phyloP scores from a whole-genome alignment of 2,888 invertebrate genomes.

The Eretmocerus hayati region DNA sequence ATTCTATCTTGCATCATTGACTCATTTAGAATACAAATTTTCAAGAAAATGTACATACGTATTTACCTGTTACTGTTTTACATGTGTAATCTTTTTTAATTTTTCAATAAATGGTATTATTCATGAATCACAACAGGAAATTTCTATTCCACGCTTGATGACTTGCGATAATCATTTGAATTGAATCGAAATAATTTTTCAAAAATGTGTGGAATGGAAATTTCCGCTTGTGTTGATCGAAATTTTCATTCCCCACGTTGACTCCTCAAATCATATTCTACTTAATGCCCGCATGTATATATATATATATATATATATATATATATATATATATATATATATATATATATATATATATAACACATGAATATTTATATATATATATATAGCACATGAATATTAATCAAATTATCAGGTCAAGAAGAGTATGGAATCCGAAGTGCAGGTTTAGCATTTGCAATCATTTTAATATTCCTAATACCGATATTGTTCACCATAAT shows the following conservation, averaged over 20 bases:
- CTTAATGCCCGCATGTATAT: not conserved
- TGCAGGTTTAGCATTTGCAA: slow-evolving; percentile 69
- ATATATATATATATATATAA: no score
- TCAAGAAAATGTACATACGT: no score
- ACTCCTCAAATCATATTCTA: not conserved
- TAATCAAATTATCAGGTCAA: slow-evolving; percentile 55
- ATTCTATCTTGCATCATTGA: no score
- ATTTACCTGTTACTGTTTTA: no score
- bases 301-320: not conserved
- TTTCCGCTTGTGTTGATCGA: slow-evolving; percentile 39
- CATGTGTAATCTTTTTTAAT: no score
- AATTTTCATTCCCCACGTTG: slow-evolving; percentile 32
- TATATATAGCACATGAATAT: no score
- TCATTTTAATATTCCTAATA: slow-evolving; percentile 68
- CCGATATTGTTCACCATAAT: slow-evolving; percentile 66
- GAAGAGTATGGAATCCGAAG: slow-evolving; percentile 73
- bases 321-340: no score
- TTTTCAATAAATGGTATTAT: not conserved
- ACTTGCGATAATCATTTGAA: slow-evolving; percentile 14
- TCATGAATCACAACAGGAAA: slow-evolving; percentile 29
- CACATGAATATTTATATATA: no score
- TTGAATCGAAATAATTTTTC: not conserved
- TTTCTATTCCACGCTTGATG: slow-evolving; percentile 46
- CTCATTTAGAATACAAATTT: no score
- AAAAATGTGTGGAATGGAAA: slow-evolving; percentile 46